Conservation (phyloP, 2,113 vertebrate species). For the Arothron firmamentum region DNA sequence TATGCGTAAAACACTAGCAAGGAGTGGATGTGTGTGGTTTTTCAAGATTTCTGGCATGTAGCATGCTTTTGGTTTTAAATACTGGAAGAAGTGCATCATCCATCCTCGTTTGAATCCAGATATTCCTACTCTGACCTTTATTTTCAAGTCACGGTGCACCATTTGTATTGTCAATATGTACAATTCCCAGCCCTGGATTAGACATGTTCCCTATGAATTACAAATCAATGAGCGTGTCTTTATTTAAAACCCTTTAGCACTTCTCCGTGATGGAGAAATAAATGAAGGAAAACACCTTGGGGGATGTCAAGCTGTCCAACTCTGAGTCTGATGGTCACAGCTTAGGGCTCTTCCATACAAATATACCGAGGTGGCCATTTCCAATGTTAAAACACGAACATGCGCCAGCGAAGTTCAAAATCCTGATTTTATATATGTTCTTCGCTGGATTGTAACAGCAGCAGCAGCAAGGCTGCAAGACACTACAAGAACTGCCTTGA, state of each 20-base stretch:
- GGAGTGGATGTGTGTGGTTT: no score
- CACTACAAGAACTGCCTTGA: neutral
- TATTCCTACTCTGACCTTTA: conserved; percentile 70
- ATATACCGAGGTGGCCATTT: conserved; percentile 20
- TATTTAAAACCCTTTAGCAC: conserved; percentile 51
- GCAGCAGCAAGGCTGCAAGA: neutral
- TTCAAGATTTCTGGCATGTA: neutral
- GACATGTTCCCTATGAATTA: conserved; percentile 52
- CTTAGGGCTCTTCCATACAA: conserved; percentile 43
- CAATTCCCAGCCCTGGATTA: conserved; percentile 56
- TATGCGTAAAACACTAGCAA: no score
- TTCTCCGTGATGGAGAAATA: conserved; percentile 41
- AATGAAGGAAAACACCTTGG: conserved; percentile 27
- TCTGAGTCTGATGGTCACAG: conserved; percentile 38
- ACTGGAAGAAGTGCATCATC: conserved; percentile 8
- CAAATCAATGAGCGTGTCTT: conserved; percentile 70
- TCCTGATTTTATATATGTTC: no score
- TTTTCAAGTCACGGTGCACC: conserved; percentile 42
- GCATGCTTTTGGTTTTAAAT: neutral
- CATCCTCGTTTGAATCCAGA: conserved; percentile 35
- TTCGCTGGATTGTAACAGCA: neutral
- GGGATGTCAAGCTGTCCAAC: conserved; percentile 41
- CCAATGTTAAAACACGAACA: no score
- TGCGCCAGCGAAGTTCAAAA: no score
- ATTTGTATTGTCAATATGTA: conserved; percentile 63